Base-by-base conservation (phyloP, 2,797 vertebrate species). In the Spinus olivaceus region DNA sequence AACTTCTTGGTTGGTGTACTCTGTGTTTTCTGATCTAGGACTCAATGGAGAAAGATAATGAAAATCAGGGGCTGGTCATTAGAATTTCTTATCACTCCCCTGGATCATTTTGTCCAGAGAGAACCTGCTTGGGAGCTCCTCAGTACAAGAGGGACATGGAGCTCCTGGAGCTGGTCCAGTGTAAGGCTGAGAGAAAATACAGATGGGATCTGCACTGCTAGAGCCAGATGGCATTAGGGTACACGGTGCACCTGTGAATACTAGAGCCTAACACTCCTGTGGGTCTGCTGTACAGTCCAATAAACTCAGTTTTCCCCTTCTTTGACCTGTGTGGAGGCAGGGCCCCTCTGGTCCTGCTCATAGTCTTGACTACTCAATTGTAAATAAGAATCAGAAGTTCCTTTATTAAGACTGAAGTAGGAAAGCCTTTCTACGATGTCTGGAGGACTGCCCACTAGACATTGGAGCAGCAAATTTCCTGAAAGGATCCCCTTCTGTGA, bases 391-490 rank as follows among this genome's bases (percentile, higher is more conserved):
- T 60, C 12, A 46, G n/a, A 73, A 41, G 4, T 32, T 22, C 7
- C 12, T 53, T 73, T 60, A 32, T 25, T 14, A 27, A 23, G 25
- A 27, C 4, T 35, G 8, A 41, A 56, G n/a, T 33, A 56, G 60
- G 39, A 66, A 47, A 66, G 3, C 4, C 25, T 3, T 47, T 53
- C 21, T 32, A 2, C 14, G 27, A 0, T 15, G 2, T 47, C 54
- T 67, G 41, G 41, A 14, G 6, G 53, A 12, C 33, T 53, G 12
- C 22, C 6, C 18, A 20, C 39, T 33, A 22, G 39, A 60, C 53
- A 60, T 14, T 35, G 25, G 9, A 53, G 22, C 25, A 32, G 3
- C 12, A 27, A 20, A 41, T 88, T 54, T 66, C 15, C 54, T 74
- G 41, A 32, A 67, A 32, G 33, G 1, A 41, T 0, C 2, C 3